phyloP scores from a whole-genome alignment of 2,797 vertebrate species.

The Danio choprae region DNA sequence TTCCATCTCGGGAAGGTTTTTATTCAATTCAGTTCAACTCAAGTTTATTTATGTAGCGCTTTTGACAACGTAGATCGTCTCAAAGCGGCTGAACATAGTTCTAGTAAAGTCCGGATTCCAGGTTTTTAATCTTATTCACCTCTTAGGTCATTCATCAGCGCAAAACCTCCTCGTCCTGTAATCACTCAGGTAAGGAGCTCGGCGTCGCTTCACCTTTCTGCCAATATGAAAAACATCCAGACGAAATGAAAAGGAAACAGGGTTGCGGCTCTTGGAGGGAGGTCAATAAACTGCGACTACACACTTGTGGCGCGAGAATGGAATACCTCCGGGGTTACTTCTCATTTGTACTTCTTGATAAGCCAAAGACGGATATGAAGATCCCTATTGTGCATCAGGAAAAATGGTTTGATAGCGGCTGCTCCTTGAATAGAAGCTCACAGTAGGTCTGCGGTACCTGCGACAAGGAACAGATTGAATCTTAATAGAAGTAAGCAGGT shows the following conservation, averaged over 20 bases:
- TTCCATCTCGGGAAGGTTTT: neutral
- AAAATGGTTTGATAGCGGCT: conserved; percentile 53
- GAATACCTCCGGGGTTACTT: conserved; percentile 60
- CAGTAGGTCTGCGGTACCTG: conserved; percentile 36
- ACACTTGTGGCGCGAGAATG: conserved; percentile 63
- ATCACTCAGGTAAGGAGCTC: neutral
- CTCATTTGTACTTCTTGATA: conserved; percentile 61
- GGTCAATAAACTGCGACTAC: conserved; percentile 66
- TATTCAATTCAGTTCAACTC: too few relatives aligned
- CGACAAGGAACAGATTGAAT: conserved; percentile 32
- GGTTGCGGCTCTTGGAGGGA: conserved; percentile 64
- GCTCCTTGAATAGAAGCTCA: conserved; percentile 25
- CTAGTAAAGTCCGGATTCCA: too few relatives aligned
- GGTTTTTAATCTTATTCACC: conserved; percentile 33
- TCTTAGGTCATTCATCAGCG: conserved; percentile 21
- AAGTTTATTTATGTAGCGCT: too few relatives aligned
- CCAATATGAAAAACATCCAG: conserved; percentile 46
- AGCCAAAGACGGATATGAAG: conserved; percentile 58
- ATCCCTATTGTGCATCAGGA: conserved; percentile 59
- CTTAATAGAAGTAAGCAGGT: conserved; percentile 42
- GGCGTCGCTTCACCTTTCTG: neutral
- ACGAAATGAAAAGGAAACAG: conserved; percentile 62
- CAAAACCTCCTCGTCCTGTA: neutral
- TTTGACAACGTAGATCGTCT: too few relatives aligned
- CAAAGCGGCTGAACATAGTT: too few relatives aligned